Evolutionary conservation across 2,888 invertebrate genomes (phyloP), one percentile per base, ranked within the genome.

Genomic region (Lasioglossum marginatum): DNA sequence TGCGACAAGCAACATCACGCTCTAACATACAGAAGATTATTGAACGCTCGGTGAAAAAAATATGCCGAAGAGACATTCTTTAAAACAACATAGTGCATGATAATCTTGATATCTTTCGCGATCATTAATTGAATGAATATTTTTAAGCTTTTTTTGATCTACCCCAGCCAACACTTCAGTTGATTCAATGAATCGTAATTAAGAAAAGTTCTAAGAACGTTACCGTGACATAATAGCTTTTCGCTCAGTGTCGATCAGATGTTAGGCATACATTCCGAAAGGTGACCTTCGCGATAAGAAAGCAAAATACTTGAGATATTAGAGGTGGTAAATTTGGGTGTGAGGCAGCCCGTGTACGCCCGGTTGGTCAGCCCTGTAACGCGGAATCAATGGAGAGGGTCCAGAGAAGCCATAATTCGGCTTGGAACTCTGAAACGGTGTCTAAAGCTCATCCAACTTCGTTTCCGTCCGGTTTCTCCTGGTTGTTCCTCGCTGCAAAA

Each of bases 391-490:
- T n/a, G n/a, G 68, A n/a, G 40, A 40, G 12, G 40, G 57, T 23
- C n/a, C 27, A 31, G 5, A 23, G 52, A n/a, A 66, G 63, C 31
- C 2, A 43, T 60, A n/a, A 10, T 70, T 71, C 31, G 60, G 60
- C 63, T 52, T 60, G 70, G 31, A 52, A 68, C 66, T 81, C 48
- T 52, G 8, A 68, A 68, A 68, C 40, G 57, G 43, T 68, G 74
- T 77, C 43, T 31, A 45, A 88, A 80, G 79, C 45, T 82, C 34
- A 68, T 89, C 73, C 85, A 81, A 86, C 81, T 86, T 86, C 63
- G 57, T 76, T 71, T 80, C 87, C 77, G 31, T 73, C 68, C 77
- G 40, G 16, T 66, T 68, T 40, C 12, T 60, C 70, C 52, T 74
- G 52, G 23, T 77, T 52, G 73, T 70, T 73, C 79, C 45, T 5